phyloP scores from a whole-genome alignment of 2,888 invertebrate species.

The Ypsolopha sequella region DNA sequence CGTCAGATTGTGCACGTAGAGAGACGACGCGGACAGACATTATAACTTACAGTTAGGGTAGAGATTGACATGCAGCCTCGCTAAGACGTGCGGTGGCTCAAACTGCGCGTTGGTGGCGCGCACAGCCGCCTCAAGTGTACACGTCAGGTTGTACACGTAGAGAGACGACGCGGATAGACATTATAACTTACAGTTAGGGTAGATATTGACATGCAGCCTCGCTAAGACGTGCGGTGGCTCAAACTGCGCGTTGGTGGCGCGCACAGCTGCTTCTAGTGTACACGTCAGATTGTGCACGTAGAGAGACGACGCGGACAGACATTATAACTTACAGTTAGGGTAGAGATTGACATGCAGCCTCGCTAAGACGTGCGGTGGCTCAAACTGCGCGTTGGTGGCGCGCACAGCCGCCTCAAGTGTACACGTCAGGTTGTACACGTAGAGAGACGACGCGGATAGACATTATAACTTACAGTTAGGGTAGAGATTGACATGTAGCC shows the following conservation, averaged over 20 bases:
- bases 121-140: constrained; percentile 86
- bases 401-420: constrained; percentile 88
- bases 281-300: constrained; percentile 90
- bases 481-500: constrained; percentile 85
- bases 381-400: constrained; percentile 94
- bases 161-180: constrained; percentile 87
- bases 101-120: constrained; percentile 95
- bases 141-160: constrained; percentile 89
- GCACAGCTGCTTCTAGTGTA: constrained; percentile 86
- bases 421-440: constrained; percentile 88
- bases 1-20: too few species aligned
- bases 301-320: constrained; percentile 60
- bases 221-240: constrained; percentile 92
- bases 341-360: constrained; percentile 86
- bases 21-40: constrained; percentile 69
- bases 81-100: constrained; percentile 90
- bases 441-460: constrained; percentile 51
- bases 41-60: constrained; percentile 42
- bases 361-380: constrained; percentile 90
- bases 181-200: constrained; percentile 47
- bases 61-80: constrained; percentile 86
- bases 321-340: constrained; percentile 41
- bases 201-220: constrained; percentile 85
- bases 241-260: constrained; percentile 94
- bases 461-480: constrained; percentile 41